These are phyloP conservation scores for Hiodon alosoides DNA, from an alignment of 2,113 vertebrate species.

Conservation along the genomic window DNA sequence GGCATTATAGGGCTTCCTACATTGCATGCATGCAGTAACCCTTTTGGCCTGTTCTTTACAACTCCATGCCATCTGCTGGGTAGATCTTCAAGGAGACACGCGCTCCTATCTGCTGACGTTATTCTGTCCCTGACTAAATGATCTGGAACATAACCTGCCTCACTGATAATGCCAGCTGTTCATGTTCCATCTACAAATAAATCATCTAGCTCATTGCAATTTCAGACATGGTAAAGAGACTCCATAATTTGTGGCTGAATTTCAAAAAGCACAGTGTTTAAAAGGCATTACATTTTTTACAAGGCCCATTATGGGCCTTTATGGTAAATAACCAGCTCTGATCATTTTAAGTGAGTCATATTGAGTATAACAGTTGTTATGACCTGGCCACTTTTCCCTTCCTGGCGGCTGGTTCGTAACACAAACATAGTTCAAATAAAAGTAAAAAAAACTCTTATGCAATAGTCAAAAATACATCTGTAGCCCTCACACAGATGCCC, in stretches of 20 bases:
- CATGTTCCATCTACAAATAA: background rate
- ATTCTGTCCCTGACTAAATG: background rate
- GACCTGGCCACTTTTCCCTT: too few relatives aligned
- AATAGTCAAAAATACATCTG: conserved; percentile 40
- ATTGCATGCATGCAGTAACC: too few relatives aligned
- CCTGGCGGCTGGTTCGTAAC: too few relatives aligned
- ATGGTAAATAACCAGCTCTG: background rate
- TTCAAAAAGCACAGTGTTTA: background rate
- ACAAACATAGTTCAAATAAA: background rate
- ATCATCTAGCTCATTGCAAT: background rate
- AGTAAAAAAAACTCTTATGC: background rate
- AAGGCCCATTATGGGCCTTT: background rate
- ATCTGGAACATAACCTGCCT: background rate
- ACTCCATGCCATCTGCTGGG: too few relatives aligned
- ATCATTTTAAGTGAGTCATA: background rate
- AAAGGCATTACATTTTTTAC: background rate
- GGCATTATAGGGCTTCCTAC: too few relatives aligned
- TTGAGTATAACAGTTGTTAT: background rate
- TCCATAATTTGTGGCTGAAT: background rate
- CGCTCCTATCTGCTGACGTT: too few relatives aligned
- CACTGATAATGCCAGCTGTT: conserved; percentile 3
- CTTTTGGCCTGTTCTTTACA: too few relatives aligned
- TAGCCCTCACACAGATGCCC: conserved; percentile 41
- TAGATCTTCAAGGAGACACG: too few relatives aligned
- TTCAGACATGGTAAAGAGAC: background rate